Conservation (phyloP, 2,113 vertebrate genomes). For the Ovibos moschatus region DNA sequence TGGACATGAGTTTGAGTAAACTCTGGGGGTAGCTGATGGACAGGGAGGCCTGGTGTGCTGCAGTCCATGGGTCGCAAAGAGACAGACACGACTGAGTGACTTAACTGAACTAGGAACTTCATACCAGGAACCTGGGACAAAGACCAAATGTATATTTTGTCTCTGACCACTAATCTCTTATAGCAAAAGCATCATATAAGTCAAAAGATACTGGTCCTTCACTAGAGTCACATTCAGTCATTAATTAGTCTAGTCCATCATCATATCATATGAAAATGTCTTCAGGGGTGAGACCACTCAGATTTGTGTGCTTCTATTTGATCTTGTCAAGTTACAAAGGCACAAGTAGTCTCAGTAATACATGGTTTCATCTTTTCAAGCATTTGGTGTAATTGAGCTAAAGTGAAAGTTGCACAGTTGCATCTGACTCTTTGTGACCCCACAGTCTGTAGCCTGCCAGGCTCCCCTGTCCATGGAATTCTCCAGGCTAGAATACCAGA, state of each 20-base stretch:
- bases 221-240: background rate
- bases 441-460: background rate
- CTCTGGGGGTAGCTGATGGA: background rate
- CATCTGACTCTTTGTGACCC: background rate
- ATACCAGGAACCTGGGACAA: background rate
- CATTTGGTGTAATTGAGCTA: background rate
- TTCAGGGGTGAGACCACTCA: background rate
- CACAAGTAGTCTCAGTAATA: background rate
- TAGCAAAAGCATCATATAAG: background rate
- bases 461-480: background rate
- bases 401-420: background rate
- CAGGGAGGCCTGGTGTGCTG: background rate
- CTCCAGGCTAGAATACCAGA: background rate
- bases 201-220: background rate
- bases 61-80: background rate
- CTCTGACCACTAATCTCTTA: background rate
- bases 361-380: background rate
- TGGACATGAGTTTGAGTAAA: background rate
- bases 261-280: background rate
- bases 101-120: background rate
- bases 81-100: background rate
- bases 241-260: background rate
- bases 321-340: background rate
- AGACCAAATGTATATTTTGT: background rate
- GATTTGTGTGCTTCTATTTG: background rate